These are phyloP conservation scores for Cecropterus lyciades DNA, from an alignment of 1,140 invertebrate genomes.

Conservation along the genomic window DNA sequence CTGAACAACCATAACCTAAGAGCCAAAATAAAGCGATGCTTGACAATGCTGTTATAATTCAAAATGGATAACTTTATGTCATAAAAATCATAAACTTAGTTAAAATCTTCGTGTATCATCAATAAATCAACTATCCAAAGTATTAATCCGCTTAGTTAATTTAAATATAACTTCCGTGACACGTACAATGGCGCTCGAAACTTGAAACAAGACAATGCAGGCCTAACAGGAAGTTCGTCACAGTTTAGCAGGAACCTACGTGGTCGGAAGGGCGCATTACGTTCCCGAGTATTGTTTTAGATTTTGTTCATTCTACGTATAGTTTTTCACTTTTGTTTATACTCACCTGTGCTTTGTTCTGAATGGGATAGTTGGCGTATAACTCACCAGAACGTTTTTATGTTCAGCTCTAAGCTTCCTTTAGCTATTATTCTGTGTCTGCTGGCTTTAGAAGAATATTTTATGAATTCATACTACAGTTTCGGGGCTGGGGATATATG, in stretches of 20 bases:
- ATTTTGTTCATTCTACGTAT: conserved; percentile 18
- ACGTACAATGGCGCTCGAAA: neutral
- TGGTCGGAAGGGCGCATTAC: conserved; percentile 16
- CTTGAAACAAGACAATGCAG: conserved; percentile 22
- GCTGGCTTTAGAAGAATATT: conserved; percentile 2
- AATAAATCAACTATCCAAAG: too few relatives aligned
- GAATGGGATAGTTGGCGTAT: conserved; percentile 22
- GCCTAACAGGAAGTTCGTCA: conserved; percentile 19
- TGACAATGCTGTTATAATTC: too few relatives aligned
- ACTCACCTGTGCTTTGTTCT: conserved; percentile 25
- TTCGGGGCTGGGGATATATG: neutral
- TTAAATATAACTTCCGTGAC: neutral
- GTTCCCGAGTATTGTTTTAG: conserved; percentile 15
- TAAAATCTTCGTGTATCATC: too few relatives aligned
- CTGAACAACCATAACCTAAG: too few relatives aligned
- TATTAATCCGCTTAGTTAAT: neutral
- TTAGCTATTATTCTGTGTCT: conserved; percentile 5
- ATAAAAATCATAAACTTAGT: too few relatives aligned
- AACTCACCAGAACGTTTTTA: conserved; percentile 30
- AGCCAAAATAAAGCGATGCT: too few relatives aligned
- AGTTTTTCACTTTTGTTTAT: conserved; percentile 24
- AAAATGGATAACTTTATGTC: too few relatives aligned
- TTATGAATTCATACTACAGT: neutral
- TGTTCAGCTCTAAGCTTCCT: conserved; percentile 22
- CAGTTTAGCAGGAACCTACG: conserved; percentile 19